Conservation (phyloP, 2,888 invertebrate species). For the Zeuzera pyrina region DNA sequence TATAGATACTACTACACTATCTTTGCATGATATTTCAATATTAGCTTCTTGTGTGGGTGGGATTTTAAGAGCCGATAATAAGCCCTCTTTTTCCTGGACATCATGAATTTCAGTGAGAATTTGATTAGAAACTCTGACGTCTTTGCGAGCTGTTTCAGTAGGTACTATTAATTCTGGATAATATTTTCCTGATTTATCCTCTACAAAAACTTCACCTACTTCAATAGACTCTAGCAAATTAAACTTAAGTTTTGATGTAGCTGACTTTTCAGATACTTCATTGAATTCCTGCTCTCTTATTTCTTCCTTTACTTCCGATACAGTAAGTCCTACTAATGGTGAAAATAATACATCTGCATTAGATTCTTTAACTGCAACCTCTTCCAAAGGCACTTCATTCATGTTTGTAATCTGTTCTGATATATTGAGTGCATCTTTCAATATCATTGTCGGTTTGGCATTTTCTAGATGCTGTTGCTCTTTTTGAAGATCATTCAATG, state of each 20-base stretch:
- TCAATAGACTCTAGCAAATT: constrained; percentile 76
- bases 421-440: constrained; percentile 78
- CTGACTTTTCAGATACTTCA: constrained; percentile 50
- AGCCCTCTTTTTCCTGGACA: constrained; percentile 80
- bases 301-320: constrained; percentile 77
- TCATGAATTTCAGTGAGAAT: constrained; percentile 76
- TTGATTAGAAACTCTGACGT: constrained; percentile 77
- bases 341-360: constrained; percentile 72
- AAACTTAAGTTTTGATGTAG: constrained; percentile 75
- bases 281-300: constrained; percentile 73
- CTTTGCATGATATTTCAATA: constrained; percentile 73
- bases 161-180: constrained; percentile 85
- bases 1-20: constrained; percentile 72
- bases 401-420: constrained; percentile 74
- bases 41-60: constrained; percentile 76
- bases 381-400: constrained; percentile 73
- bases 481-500: constrained; percentile 53
- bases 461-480: constrained; percentile 45
- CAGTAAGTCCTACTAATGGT: constrained; percentile 75
- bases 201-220: constrained; percentile 78
- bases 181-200: constrained; percentile 83
- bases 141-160: constrained; percentile 80
- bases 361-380: constrained; percentile 55
- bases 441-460: constrained; percentile 71
- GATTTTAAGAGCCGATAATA: constrained; percentile 69